Percentiles rank a stretch among this genome's conserved stretches.
Conservation (phyloP, 2,113 vertebrate species). For the Dipodomys stephensi region DNA sequence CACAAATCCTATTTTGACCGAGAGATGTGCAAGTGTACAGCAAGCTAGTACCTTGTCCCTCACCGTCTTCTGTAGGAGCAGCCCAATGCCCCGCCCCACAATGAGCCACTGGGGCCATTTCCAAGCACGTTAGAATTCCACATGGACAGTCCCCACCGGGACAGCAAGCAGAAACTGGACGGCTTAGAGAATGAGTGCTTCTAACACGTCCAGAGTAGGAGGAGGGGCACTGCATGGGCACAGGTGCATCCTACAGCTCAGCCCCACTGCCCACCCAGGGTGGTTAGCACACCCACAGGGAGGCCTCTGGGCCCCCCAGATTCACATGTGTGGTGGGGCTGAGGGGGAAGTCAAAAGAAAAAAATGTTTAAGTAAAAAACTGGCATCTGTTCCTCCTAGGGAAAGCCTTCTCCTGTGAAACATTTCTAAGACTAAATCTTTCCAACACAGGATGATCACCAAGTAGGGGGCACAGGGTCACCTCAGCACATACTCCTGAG, state of each 20-base stretch:
- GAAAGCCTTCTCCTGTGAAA: not conserved
- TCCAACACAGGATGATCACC: fast-evolving
- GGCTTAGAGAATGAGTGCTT: slow-evolving; percentile 83
- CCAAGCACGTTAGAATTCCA: slow-evolving; percentile 77
- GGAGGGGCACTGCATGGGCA: slow-evolving; percentile 82
- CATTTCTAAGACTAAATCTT: not conserved
- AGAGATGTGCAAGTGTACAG: not conserved
- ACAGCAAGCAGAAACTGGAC: slow-evolving; percentile 79
- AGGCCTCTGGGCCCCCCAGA: not conserved
- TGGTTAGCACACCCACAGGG: fast-evolving
- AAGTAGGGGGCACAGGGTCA: fast-evolving
- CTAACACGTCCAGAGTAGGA: slow-evolving; percentile 83
- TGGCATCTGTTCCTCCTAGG: not conserved
- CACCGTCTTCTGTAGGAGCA: slow-evolving; percentile 8
- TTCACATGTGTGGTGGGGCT: too few species aligned
- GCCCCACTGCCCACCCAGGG: not conserved
- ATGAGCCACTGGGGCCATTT: slow-evolving; percentile 64
- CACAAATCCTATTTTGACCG: not conserved
- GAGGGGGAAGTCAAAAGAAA: too few species aligned
- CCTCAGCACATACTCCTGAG: fast-evolving
- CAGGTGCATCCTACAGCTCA: slow-evolving; percentile 77
- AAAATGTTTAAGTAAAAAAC: too few species aligned
- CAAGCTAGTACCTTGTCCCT: not conserved
- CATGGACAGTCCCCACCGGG: slow-evolving; percentile 76
- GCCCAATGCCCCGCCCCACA: slow-evolving; percentile 51